A percentile compares a stretch with the other conserved stretches of the same genome.
Conservation (phyloP, 2,888 invertebrate genomes). For the Lycophotia porphyrea region DNA sequence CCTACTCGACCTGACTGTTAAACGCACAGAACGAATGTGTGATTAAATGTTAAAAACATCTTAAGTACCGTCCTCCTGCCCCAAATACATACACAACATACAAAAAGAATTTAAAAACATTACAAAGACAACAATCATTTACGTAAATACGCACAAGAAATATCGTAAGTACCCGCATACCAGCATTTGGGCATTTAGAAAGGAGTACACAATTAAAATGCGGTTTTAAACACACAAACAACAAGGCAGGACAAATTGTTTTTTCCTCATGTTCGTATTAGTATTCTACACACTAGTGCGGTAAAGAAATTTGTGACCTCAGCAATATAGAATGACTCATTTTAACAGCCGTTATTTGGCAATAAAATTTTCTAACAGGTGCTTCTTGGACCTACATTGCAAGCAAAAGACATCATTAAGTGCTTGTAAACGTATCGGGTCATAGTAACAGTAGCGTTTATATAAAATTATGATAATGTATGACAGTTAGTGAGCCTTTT, state of each 20-base stretch:
- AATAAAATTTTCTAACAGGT: slow-evolving; percentile 80
- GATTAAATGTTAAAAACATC: slow-evolving; percentile 35
- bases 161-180: slow-evolving; percentile 64
- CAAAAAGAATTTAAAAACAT: slow-evolving; percentile 44
- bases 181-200: slow-evolving; percentile 75
- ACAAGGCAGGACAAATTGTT: slow-evolving; percentile 73
- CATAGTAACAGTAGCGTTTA: slow-evolving; percentile 57
- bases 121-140: slow-evolving; percentile 46
- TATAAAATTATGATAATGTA: slow-evolving; percentile 59
- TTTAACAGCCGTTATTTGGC: slow-evolving; percentile 82
- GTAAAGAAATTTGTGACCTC: slow-evolving; percentile 83
- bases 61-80: slow-evolving; percentile 35
- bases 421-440: slow-evolving; percentile 50
- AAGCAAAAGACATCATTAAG: slow-evolving; percentile 72
- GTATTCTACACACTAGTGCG: slow-evolving; percentile 78
- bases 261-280: slow-evolving; percentile 79
- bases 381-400: slow-evolving; percentile 71
- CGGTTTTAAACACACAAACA: slow-evolving; percentile 74
- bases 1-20: background rate
- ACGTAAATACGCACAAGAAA: slow-evolving; percentile 50
- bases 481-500: slow-evolving; percentile 42
- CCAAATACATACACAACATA: slow-evolving; percentile 46
- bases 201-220: slow-evolving; percentile 82
- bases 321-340: slow-evolving; percentile 84
- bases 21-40: slow-evolving; percentile 4